Base-by-base conservation (phyloP, 2,888 invertebrate species). In the Tetanocera ferruginea region DNA sequence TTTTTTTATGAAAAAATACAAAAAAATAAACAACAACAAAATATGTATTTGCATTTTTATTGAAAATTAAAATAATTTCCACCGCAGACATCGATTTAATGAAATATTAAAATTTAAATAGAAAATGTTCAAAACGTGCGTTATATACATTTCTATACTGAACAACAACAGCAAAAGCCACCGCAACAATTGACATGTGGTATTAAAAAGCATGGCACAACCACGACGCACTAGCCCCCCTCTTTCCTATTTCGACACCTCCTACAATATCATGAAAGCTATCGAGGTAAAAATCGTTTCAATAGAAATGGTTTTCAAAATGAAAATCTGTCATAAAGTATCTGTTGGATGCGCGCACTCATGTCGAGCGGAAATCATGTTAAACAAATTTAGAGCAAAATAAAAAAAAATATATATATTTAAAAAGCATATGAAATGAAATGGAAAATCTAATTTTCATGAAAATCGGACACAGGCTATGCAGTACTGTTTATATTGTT, bases 31-130 rank as follows among this genome's bases (percentile, higher is more conserved):
- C 4, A 34, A 69, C 25, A 23, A 57, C 64, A 62, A 81, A 80
- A 79, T 76, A 83, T 83, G 83, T 83, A 83, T 83, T 83, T 83
- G 83, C 83, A 83, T 83, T 83, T 83, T 83, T 83, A 83, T 83
- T 83, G 83, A 83, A 83, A 83, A 83, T 83, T 83, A 83, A 83
- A 83, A 83, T 83, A 81, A 83, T 83, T 83, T 83, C 80, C 81
- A 83, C 83, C 83, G 83, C 83, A 83, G 82, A 83, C 83, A 80
- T 83, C 82, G 81, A 82, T 82, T 83, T 83, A 81, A 83, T 81
- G 79, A 80, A 80, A 81, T 72, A 60, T 69, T 69, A 69, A 69
- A 69, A 69, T 69, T 69, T 49, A 69, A 69, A 69, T 69, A 69
- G 69, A 69, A 69, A 69, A 43, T 43, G 23, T 69, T 11, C 25